Conservation (phyloP, 2,888 invertebrate genomes). For the Synergus japonicus region DNA sequence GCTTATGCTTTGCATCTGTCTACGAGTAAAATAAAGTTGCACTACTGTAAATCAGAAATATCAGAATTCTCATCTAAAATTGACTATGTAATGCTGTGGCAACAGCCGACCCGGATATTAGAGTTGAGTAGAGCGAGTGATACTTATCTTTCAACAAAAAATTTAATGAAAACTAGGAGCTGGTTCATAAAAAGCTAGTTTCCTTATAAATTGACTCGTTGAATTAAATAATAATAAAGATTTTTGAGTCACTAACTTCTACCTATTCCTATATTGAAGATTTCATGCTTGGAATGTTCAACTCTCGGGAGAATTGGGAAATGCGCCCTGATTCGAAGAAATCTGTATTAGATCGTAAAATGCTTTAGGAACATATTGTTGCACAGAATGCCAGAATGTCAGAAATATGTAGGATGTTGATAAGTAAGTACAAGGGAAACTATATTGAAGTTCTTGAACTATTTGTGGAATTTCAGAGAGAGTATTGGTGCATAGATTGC, state of each 20-base stretch:
- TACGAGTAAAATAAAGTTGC: slow-evolving; percentile 2
- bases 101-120: background rate
- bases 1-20: slow-evolving; percentile 11
- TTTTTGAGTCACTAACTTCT: too few species aligned
- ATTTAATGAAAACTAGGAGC: background rate
- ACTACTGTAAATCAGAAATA: background rate
- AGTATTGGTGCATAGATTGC: background rate
- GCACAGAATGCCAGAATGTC: background rate
- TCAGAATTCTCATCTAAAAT: slow-evolving; percentile 4
- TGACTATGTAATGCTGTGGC: background rate
- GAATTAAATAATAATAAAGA: too few species aligned
- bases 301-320: background rate
- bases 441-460: slow-evolving; percentile 25
- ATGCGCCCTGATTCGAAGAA: background rate
- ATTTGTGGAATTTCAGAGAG: background rate
- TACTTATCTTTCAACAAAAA: background rate
- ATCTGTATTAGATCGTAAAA: background rate
- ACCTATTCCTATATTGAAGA: too few species aligned
- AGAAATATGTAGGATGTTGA: background rate
- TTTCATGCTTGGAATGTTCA: too few species aligned
- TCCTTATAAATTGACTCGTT: too few species aligned
- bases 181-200: background rate
- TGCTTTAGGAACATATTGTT: background rate
- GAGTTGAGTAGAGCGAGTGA: background rate
- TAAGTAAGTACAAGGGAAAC: background rate